Conservation (phyloP, 2,797 vertebrate genomes). For the Spinibarbus caldwelli region DNA sequence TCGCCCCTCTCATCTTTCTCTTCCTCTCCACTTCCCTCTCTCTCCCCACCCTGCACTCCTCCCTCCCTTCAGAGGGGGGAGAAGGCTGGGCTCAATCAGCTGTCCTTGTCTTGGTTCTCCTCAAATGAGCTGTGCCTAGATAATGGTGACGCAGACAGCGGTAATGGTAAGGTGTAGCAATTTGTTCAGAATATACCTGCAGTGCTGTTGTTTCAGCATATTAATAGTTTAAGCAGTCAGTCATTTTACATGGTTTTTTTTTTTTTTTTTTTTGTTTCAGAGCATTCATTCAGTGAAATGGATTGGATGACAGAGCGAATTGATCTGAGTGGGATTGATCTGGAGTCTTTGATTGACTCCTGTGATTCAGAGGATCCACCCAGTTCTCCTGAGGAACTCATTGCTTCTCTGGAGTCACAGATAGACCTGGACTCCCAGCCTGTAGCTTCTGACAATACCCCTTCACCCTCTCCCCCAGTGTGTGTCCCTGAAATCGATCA, state of each 20-base stretch:
- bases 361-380: conserved; percentile 84
- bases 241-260: neutral
- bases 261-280: conserved; percentile 63
- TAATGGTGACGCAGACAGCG: conserved; percentile 57
- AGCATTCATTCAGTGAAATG: conserved; percentile 87
- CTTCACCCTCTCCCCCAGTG: neutral
- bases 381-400: conserved; percentile 85
- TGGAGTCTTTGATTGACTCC: conserved; percentile 86
- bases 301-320: conserved; percentile 96
- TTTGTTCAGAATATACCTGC: accelerated
- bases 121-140: conserved; percentile 67
- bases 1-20: conserved; percentile 71
- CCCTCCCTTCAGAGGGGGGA: conserved; percentile 65
- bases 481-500: neutral
- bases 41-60: conserved; percentile 65
- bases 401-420: conserved; percentile 86
- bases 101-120: conserved; percentile 70
- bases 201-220: conserved; percentile 45
- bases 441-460: conserved; percentile 16
- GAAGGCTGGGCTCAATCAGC: conserved; percentile 73
- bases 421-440: conserved; percentile 78
- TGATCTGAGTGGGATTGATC: conserved; percentile 91
- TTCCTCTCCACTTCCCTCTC: conserved; percentile 67
- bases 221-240: neutral
- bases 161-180: conserved; percentile 70